A percentile compares a stretch with the other conserved stretches of the same genome.
These are phyloP conservation scores for Parauchenoglanis ngamensis DNA, from an alignment of 2,797 vertebrate genomes.

Conservation along the genomic window DNA sequence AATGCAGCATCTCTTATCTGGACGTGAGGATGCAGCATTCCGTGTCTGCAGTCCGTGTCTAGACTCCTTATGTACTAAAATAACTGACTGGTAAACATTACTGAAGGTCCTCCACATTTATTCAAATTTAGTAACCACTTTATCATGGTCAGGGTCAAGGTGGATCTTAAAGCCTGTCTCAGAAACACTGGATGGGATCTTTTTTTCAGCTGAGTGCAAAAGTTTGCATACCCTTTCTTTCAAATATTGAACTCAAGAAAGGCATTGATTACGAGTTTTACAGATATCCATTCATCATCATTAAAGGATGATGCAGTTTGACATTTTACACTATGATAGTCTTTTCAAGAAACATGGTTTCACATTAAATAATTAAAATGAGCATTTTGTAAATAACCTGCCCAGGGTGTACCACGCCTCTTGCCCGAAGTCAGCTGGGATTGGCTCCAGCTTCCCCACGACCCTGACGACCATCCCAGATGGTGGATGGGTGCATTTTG, in stretches of 20 bases:
- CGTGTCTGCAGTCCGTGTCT: neutral
- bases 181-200: neutral
- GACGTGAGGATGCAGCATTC: neutral
- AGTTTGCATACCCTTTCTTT: neutral
- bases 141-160: neutral
- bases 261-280: neutral
- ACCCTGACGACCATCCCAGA: too few species aligned
- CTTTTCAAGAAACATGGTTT: neutral
- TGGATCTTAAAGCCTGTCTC: neutral
- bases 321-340: neutral
- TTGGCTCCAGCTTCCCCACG: too few species aligned
- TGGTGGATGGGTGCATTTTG: neutral
- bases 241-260: neutral
- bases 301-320: neutral
- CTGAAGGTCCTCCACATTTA: neutral
- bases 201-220: neutral
- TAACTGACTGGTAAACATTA: constrained; percentile 20
- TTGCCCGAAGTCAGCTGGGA: too few species aligned
- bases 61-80: constrained; percentile 11
- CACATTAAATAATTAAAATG: neutral
- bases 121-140: neutral
- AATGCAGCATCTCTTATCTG: neutral
- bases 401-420: too few species aligned
- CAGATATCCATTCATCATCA: neutral
- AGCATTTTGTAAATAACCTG: too few species aligned